phyloP scores from a whole-genome alignment of 2,113 vertebrate genomes.

The Atractosteus spatula region DNA sequence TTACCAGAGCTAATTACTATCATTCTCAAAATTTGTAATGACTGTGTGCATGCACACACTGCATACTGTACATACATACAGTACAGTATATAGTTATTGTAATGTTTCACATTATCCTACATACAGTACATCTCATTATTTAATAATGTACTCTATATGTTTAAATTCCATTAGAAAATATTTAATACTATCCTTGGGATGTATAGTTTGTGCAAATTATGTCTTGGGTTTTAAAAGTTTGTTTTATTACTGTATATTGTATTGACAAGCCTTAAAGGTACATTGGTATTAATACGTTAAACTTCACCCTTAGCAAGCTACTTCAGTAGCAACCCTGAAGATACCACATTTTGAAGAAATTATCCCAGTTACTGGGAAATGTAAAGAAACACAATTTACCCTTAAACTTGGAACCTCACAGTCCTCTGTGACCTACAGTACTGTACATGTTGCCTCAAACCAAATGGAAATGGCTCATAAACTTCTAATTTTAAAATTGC shows the following conservation, averaged over 20 bases:
- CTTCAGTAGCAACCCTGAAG: not conserved
- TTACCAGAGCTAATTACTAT: too few species aligned
- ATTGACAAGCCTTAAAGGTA: not conserved
- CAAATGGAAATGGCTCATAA: conserved; percentile 1
- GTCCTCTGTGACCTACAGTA: not conserved
- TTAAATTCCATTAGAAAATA: too few species aligned
- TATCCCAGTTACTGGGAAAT: not conserved
- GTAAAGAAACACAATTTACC: not conserved
- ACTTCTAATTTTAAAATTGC: not conserved
- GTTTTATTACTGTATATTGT: not conserved
- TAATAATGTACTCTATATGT: too few species aligned
- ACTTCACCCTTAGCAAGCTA: not conserved
- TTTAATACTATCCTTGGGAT: too few species aligned
- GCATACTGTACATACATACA: too few species aligned
- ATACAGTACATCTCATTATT: too few species aligned
- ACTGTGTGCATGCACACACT: too few species aligned
- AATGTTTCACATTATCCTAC: too few species aligned
- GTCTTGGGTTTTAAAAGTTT: too few species aligned
- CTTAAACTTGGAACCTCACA: not conserved
- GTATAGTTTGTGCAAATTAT: too few species aligned
- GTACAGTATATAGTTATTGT: too few species aligned
- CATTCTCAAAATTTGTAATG: too few species aligned
- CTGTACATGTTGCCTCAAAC: not conserved
- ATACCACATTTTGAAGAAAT: not conserved
- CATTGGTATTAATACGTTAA: not conserved